These are phyloP conservation scores for Thamnophis sirtalis DNA, from an alignment of 2,113 vertebrate genomes.

Conservation along the genomic window DNA sequence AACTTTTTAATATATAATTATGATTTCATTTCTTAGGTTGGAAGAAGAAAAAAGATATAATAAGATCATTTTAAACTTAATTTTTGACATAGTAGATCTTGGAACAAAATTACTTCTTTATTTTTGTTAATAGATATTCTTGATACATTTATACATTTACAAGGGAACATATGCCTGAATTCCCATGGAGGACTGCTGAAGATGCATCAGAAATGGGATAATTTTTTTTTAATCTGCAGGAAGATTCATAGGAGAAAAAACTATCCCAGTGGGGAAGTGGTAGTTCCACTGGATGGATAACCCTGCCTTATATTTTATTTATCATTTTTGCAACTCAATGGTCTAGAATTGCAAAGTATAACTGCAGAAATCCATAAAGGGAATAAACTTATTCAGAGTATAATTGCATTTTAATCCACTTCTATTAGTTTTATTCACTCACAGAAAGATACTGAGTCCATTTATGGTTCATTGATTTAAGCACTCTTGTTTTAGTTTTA, in stretches of 20 bases:
- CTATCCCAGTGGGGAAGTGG: neutral
- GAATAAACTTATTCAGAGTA: neutral
- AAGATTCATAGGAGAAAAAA: neutral
- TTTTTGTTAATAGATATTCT: neutral
- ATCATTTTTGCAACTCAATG: neutral
- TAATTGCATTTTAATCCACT: neutral
- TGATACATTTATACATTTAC: slow-evolving; percentile 33
- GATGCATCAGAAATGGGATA: neutral
- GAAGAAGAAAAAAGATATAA: slow-evolving; percentile 50
- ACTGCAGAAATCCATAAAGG: neutral
- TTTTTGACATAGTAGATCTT: slow-evolving; percentile 51
- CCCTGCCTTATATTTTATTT: neutral
- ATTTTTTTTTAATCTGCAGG: neutral
- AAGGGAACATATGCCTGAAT: neutral
- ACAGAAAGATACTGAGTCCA: neutral
- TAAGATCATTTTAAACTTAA: slow-evolving; percentile 53
- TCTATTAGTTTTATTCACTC: neutral
- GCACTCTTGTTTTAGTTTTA: neutral
- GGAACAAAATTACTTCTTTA: slow-evolving; percentile 53
- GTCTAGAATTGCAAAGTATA: neutral
- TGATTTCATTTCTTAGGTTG: slow-evolving; percentile 54
- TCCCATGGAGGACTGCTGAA: neutral
- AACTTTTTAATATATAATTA: slow-evolving; percentile 63
- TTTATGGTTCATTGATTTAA: neutral
- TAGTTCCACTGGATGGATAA: neutral